These are phyloP conservation scores for Monodelphis domestica DNA, from an alignment of 2,797 vertebrate species.

Conservation along the genomic window DNA sequence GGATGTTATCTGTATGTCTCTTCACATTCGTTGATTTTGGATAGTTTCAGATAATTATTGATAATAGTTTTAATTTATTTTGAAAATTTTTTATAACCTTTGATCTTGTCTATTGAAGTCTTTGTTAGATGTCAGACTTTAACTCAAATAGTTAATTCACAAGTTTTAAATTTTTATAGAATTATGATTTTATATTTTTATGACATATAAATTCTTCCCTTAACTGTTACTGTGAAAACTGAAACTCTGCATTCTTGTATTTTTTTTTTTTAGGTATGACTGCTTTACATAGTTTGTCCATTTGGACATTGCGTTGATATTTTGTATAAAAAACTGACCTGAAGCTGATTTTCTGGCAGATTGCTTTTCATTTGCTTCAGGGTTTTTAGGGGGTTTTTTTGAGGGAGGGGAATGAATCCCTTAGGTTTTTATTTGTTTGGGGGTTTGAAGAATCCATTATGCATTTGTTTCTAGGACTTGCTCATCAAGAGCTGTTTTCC, in stretches of 20 bases:
- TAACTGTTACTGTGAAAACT: neutral
- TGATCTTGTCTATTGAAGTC: neutral
- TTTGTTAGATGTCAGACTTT: no score
- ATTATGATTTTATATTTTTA: neutral
- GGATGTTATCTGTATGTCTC: neutral
- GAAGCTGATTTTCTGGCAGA: neutral
- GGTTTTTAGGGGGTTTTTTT: no score
- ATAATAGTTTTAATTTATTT: neutral
- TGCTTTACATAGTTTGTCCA: neutral
- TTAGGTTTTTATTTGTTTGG: no score
- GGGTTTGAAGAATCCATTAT: neutral
- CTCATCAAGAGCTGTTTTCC: neutral
- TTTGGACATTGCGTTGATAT: neutral
- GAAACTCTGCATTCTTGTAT: neutral
- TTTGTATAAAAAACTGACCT: neutral
- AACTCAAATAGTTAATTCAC: neutral
- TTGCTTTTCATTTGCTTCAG: neutral
- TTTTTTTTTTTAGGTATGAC: neutral
- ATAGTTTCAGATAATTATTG: neutral
- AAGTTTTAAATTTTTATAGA: neutral
- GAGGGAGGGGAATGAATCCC: neutral
- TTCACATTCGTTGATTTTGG: neutral
- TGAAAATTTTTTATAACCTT: neutral
- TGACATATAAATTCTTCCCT: neutral
- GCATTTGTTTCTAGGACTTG: neutral